Base-by-base conservation (phyloP, 2,888 invertebrate genomes). In the Elmis aenea region DNA sequence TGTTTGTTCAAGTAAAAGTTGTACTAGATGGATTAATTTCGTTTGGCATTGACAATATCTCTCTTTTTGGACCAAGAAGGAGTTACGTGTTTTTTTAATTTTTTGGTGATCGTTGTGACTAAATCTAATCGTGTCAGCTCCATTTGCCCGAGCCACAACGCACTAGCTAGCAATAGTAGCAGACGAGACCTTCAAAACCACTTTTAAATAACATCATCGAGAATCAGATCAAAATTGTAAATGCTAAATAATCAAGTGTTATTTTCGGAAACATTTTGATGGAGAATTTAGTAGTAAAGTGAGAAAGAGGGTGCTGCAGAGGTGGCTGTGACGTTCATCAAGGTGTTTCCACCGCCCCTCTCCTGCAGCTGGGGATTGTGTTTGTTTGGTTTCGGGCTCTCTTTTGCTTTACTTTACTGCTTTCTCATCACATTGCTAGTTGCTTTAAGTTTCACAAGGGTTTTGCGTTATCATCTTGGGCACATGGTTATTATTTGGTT, bases 311-410 rank as follows among this genome's bases (percentile, higher is more conserved):
- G 44, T 53, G 59, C 54, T 57, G 53, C 50, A 52, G 57, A 57
- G 63, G 64, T 64, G 66, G 62, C 61, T 66, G 63, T 62, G 55
- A 61, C 60, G 59, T 59, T 67, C 65, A 70, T 71, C 71, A 72
- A 72, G 69, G 70, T 71, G 70, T 71, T 71, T 73, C 72, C 72
- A 66, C 62, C 52, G 50, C 57, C 54, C 57, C 59, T 52, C 55
- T 54, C 56, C 50, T 57, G 59, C 58, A 64, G 65, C 66, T 52
- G 62, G 66, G 66, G 64, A 62, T 60, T 62, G 58, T 61, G 61
- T 42, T 42, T 45, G 42, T 45, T 43, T 42, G 42, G 46, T 42
- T 46, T 33, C 39, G 46, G 42, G 39, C 35, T 43, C 34, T 41
- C 38, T 33, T 23, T 31, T 26, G 26, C 30, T 42, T 38, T 38